Percentiles rank a stretch among this genome's conserved stretches.
Conservation (phyloP, 2,888 invertebrate genomes). For the Patella ulyssiponensis region DNA sequence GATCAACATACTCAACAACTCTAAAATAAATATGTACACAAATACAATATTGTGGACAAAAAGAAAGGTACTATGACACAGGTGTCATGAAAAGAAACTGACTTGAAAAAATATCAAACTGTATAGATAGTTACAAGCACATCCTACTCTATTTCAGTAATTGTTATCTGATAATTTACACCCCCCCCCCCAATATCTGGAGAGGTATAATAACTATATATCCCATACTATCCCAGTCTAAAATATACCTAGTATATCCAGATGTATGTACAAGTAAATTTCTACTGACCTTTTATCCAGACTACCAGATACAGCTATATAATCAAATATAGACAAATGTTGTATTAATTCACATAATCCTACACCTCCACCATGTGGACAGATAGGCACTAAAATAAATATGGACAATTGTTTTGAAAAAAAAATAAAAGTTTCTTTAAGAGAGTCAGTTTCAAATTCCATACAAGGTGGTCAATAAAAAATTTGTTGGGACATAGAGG, state of each 20-base stretch:
- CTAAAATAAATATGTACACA: conserved; percentile 69
- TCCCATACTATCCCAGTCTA: too few relatives aligned
- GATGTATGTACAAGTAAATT: neutral
- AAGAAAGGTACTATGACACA: too few relatives aligned
- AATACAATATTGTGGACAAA: too few relatives aligned
- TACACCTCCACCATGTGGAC: conserved; percentile 95
- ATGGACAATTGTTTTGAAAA: neutral
- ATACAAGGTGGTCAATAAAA: too few relatives aligned
- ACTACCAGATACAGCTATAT: conserved; percentile 80
- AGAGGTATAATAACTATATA: too few relatives aligned
- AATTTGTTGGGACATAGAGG: too few relatives aligned
- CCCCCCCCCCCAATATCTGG: too few relatives aligned
- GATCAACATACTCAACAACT: conserved; percentile 89
- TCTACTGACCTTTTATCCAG: conserved; percentile 76
- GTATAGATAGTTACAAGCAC: neutral
- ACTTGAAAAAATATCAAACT: too few relatives aligned
- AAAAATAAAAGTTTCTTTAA: too few relatives aligned
- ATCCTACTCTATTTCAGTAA: neutral
- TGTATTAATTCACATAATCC: conserved; percentile 95
- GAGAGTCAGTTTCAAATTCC: too few relatives aligned
- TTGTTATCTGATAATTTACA: neutral
- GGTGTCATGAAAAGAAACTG: too few relatives aligned
- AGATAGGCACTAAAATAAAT: conserved; percentile 83
- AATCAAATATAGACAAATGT: conserved; percentile 92
- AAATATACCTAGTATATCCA: neutral